Conservation (phyloP, 1,140 invertebrate species). For the Trachymyrmex cornetzi region DNA sequence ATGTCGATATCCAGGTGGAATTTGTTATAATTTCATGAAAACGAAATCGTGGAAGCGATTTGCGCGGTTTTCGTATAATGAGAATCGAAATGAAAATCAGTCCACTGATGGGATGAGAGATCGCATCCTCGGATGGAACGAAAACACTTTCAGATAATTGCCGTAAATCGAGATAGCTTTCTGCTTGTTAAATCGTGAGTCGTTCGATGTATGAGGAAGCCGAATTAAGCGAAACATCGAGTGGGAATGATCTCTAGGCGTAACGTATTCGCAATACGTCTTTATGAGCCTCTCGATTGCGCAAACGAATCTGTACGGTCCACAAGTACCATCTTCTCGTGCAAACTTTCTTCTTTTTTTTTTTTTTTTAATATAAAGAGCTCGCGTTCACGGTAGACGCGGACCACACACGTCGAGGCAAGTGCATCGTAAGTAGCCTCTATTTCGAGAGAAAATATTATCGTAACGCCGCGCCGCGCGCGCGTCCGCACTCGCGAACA, state of each 20-base stretch:
- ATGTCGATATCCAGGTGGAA: slow-evolving; percentile 59
- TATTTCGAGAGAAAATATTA: slow-evolving; percentile 80
- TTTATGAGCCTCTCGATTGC: slow-evolving; percentile 38
- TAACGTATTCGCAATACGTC: slow-evolving; percentile 23
- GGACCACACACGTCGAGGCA: slow-evolving; percentile 71
- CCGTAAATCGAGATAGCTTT: slow-evolving; percentile 16
- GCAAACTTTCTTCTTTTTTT: neutral
- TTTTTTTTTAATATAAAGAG: neutral
- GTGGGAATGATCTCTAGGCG: slow-evolving; percentile 13
- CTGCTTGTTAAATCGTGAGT: neutral
- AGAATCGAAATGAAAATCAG: slow-evolving; percentile 38
- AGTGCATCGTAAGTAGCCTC: slow-evolving; percentile 77
- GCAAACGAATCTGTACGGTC: slow-evolving; percentile 19
- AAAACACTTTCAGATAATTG: slow-evolving; percentile 43
- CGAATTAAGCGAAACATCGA: slow-evolving; percentile 29
- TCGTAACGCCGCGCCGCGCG: slow-evolving; percentile 65
- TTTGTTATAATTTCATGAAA: slow-evolving; percentile 61
- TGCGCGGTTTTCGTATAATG: slow-evolving; percentile 13
- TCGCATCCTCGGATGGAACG: slow-evolving; percentile 16
- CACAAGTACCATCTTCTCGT: slow-evolving; percentile 34
- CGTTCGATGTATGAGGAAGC: neutral
- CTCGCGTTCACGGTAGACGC: slow-evolving; percentile 38
- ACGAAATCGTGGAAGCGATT: slow-evolving; percentile 28
- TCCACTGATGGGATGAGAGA: slow-evolving; percentile 37
- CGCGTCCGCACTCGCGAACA: slow-evolving; percentile 58